Evolutionary conservation across 2,113 vertebrate genomes (phyloP).

Genomic region (Ciconia maguari): DNA sequence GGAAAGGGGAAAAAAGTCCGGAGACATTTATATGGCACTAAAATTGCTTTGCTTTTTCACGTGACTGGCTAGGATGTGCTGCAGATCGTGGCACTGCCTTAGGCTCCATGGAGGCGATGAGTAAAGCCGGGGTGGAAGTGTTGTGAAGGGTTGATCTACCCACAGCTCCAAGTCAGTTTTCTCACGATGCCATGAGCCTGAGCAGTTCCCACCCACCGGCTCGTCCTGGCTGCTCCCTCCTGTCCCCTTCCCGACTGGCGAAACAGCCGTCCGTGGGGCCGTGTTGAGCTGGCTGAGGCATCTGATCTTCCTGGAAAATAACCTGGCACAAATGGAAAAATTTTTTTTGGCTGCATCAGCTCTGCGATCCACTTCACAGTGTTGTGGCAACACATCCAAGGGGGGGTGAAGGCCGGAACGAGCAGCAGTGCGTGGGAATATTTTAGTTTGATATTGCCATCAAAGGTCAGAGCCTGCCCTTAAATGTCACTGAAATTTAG

Average conservation of each 20-base stretch:
- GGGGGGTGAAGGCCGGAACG: not conserved
- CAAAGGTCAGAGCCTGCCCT: not conserved
- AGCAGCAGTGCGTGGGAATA: not conserved
- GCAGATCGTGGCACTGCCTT: not conserved
- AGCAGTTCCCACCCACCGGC: not conserved
- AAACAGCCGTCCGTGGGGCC: not conserved
- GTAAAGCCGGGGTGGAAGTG: not conserved
- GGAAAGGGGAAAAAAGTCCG: not conserved
- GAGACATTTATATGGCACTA: not conserved
- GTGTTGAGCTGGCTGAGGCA: not conserved
- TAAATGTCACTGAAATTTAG: not conserved
- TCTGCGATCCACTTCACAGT: not conserved
- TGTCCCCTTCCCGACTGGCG: not conserved
- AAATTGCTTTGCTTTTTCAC: not conserved
- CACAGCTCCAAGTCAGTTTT: not conserved
- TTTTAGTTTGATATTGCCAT: not conserved
- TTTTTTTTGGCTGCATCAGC: not conserved
- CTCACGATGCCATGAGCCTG: fast-evolving
- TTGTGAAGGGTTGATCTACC: not conserved
- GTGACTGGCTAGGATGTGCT: not conserved
- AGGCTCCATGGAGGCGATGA: fast-evolving
- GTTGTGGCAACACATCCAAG: slow-evolving; percentile 13
- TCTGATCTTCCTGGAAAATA: not conserved
- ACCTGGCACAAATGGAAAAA: not conserved
- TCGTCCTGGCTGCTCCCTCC: not conserved